Evolutionary conservation across 2,113 vertebrate species (phyloP).

Genomic region (Dascyllus trimaculatus): DNA sequence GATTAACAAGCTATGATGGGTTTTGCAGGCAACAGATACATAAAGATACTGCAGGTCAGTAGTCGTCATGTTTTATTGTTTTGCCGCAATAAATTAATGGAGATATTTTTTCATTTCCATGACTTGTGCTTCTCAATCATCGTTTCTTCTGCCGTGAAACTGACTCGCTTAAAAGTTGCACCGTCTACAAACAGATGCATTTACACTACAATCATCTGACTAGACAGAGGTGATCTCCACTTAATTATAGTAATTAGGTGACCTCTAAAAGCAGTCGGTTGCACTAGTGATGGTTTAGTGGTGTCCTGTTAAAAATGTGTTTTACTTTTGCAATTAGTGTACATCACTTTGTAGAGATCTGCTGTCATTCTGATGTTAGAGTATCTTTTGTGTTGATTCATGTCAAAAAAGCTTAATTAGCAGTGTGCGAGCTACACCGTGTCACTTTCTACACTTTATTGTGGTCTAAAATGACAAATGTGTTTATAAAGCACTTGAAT

Average conservation of each 20-base stretch:
- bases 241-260: neutral
- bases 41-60: slow-evolving; percentile 49
- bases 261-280: neutral
- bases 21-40: slow-evolving; percentile 16
- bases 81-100: too few species aligned
- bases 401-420: too few species aligned
- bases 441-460: too few species aligned
- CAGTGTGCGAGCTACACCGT: too few species aligned
- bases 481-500: too few species aligned
- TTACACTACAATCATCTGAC: neutral
- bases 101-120: too few species aligned
- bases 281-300: neutral
- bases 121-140: neutral
- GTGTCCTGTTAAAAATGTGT: neutral
- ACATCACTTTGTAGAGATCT: too few species aligned
- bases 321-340: neutral
- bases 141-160: neutral
- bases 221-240: neutral
- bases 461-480: too few species aligned
- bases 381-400: too few species aligned
- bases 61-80: too few species aligned
- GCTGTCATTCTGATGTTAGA: too few species aligned
- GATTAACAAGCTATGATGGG: slow-evolving; percentile 77
- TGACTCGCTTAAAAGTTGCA: neutral
- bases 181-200: neutral